Evolutionary conservation across 2,888 invertebrate species (phyloP), one percentile per base, ranked within the genome.

Genomic region (Petrolisthes manimaculis): DNA sequence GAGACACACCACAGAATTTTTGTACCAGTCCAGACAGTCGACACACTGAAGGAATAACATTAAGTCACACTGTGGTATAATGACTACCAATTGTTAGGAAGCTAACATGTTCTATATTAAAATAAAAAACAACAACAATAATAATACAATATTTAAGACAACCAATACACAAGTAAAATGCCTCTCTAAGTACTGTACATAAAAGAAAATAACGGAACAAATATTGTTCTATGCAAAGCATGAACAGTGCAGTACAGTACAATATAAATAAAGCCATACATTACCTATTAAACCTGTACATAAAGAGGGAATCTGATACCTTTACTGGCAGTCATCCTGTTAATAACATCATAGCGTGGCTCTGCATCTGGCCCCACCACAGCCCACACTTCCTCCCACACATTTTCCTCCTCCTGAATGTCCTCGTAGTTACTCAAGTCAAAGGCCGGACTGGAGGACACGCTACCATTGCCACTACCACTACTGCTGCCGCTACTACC

Each of bases 1-100:
- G 89, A 51, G 89, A 89, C 24, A 89, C 89, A 12, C 89, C 89
- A 71, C 89, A 84, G 55, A 89, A 89, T 74, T 89, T 87, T 61
- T 89, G 89, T 51, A 89, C 83, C 61, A 89, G 53, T 8, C 87
- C 85, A 80, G 89, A 87, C 56, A 89, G 54, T 6, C 85, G 89
- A 55, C 84, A 83, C 14, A 82, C 89, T 89, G 83, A 5, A 53
- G 74, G 56, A 82, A 37, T 37, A 37, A 37, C 37, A 37, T 0
- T 37, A 37, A 37, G 37, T 37, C 37, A 37, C 37, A 37, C 37
- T 37, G 37, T 37, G 37, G 37, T 37, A 37, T 37, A 37, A 37
- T 37, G 37, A 37, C 37, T 37, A 37, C 37, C 37, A 37, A 37
- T 37, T 37, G 37, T 37, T 37, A 37, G 37, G 37, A 37, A 0